phyloP scores from a whole-genome alignment of 1,140 invertebrate genomes.

The Drosophila carrolli region DNA sequence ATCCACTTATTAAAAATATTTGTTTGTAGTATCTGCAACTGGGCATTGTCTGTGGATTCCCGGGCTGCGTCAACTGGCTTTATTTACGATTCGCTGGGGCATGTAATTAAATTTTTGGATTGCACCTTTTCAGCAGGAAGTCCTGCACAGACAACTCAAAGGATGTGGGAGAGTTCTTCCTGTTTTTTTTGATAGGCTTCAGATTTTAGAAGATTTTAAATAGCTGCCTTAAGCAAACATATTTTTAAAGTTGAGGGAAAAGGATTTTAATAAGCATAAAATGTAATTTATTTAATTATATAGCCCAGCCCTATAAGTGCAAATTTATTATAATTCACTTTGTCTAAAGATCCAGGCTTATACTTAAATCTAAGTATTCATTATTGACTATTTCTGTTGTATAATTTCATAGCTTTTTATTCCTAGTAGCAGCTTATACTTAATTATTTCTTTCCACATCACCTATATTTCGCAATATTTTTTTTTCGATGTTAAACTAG shows the following conservation, averaged over 20 bases:
- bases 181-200: not conserved
- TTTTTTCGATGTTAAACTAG: not conserved
- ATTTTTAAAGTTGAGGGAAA: no score
- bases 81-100: conserved; percentile 66
- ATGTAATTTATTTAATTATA: no score
- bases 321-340: no score
- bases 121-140: conserved; percentile 38
- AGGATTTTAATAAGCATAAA: no score
- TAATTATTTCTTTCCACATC: conserved; percentile 13
- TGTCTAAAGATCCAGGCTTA: no score
- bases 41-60: conserved; percentile 58
- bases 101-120: conserved; percentile 69
- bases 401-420: no score
- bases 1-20: conserved; percentile 77
- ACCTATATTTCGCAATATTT: not conserved
- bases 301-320: no score
- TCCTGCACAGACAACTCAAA: conserved; percentile 12
- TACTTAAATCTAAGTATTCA: no score
- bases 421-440: no score
- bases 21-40: conserved; percentile 46
- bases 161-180: conserved; percentile 1
- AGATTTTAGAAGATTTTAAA: no score
- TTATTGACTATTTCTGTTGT: no score
- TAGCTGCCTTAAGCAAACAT: no score
- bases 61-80: conserved; percentile 9